Conservation (phyloP, 2,797 vertebrate genomes). For the Propithecus deckenii region DNA sequence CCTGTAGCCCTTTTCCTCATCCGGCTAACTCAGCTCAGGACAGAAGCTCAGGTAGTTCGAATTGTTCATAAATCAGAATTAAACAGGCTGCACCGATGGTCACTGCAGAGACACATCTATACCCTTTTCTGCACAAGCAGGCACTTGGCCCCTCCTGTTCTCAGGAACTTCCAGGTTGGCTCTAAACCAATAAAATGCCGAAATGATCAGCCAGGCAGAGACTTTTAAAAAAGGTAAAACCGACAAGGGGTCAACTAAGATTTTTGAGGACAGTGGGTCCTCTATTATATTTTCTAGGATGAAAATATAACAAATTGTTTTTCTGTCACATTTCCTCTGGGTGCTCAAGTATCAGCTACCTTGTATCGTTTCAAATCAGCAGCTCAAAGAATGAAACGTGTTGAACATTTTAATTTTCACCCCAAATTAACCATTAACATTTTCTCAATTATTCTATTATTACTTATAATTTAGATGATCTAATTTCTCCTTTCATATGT, state of each 20-base stretch:
- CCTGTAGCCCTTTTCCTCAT: neutral
- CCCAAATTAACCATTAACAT: neutral
- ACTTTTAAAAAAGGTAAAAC: neutral
- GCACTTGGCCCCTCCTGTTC: neutral
- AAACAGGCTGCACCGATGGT: accelerated
- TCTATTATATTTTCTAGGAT: too few relatives aligned
- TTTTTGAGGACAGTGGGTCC: neutral
- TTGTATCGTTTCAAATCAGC: neutral
- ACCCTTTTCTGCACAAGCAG: neutral
- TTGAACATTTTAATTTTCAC: neutral
- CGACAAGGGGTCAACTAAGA: neutral
- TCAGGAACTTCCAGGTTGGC: neutral
- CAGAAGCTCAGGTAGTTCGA: accelerated
- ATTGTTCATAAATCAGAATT: neutral
- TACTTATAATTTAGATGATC: neutral
- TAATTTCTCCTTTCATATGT: neutral
- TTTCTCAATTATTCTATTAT: neutral
- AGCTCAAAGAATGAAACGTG: neutral
- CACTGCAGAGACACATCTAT: too few relatives aligned
- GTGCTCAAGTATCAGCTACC: neutral
- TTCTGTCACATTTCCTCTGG: neutral
- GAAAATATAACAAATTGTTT: neutral
- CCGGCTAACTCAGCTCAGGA: neutral
- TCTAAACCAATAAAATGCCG: neutral
- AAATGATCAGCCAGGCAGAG: neutral